Conservation (phyloP, 1,140 invertebrate genomes). For the Drosophila orena region DNA sequence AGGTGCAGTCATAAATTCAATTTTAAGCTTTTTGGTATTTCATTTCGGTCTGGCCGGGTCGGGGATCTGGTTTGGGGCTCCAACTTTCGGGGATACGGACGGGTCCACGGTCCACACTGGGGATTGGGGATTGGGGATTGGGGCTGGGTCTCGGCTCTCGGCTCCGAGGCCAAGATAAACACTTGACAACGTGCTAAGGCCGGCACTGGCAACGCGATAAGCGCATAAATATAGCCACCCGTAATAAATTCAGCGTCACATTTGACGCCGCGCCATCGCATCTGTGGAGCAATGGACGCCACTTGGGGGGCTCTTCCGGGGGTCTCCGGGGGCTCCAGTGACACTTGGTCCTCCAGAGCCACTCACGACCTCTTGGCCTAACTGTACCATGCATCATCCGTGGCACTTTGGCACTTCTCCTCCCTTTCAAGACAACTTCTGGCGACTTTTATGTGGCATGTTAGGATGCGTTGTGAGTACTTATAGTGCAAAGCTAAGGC, state of each 20-base stretch:
- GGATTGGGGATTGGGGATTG: constrained; percentile 9
- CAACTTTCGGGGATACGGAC: neutral
- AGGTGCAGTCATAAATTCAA: constrained; percentile 79
- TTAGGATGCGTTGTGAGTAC: neutral
- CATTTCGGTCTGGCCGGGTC: constrained; percentile 50
- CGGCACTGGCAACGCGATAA: constrained; percentile 65
- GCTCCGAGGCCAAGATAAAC: constrained; percentile 68
- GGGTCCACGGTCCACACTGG: neutral
- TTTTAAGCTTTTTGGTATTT: constrained; percentile 82
- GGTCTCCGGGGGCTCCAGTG: neutral
- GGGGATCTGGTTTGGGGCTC: constrained; percentile 47
- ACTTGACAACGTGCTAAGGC: constrained; percentile 82
- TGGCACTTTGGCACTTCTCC: neutral
- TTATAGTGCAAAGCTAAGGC: neutral
- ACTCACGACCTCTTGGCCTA: constrained; percentile 24
- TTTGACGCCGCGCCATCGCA: constrained; percentile 64
- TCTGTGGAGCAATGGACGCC: constrained; percentile 31
- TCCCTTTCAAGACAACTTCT: neutral
- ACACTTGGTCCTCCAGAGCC: constrained; percentile 17
- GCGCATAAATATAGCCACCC: constrained; percentile 69
- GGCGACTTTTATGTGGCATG: constrained; percentile 7
- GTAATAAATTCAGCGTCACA: constrained; percentile 76
- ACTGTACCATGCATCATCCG: constrained; percentile 35
- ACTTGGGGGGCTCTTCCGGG: neutral
- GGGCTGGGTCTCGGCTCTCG: constrained; percentile 13